Evolutionary conservation across 2,888 invertebrate genomes (phyloP).

Genomic region (Dolomedes plantarius): DNA sequence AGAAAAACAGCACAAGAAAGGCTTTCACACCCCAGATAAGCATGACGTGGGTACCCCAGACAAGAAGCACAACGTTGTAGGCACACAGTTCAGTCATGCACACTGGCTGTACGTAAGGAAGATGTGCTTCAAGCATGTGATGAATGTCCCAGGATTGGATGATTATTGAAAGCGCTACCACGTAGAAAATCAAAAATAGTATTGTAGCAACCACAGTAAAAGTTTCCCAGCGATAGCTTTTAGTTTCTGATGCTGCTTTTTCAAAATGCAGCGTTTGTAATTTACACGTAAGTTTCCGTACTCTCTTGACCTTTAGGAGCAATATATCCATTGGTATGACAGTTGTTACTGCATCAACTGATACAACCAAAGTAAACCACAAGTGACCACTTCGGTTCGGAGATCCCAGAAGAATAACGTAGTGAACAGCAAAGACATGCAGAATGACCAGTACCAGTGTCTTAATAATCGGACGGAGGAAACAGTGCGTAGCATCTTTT

Average conservation of each 20-base stretch:
- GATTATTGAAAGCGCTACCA: conserved; percentile 66
- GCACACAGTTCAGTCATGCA: conserved; percentile 58
- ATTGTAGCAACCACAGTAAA: conserved; percentile 53
- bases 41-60: conserved; percentile 69
- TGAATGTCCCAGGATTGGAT: conserved; percentile 70
- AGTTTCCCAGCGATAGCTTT: conserved; percentile 62
- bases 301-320: conserved; percentile 40
- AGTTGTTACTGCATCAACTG: conserved; percentile 68
- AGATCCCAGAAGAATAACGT: conserved; percentile 56
- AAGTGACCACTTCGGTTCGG: conserved; percentile 62
- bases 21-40: conserved; percentile 67
- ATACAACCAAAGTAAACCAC: conserved; percentile 69
- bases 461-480: conserved; percentile 65
- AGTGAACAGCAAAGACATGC: conserved; percentile 65
- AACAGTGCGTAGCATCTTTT: conserved; percentile 46
- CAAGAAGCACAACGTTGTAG: conserved; percentile 62
- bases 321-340: conserved; percentile 69
- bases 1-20: conserved; percentile 65
- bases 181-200: conserved; percentile 61
- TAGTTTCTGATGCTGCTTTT: conserved; percentile 43
- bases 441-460: conserved; percentile 51
- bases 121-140: conserved; percentile 67
- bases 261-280: conserved; percentile 65
- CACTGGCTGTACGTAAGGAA: conserved; percentile 63
- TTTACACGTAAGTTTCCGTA: conserved; percentile 54